Percentiles rank a stretch among this genome's conserved stretches.
phyloP scores from a whole-genome alignment of 2,113 vertebrate species.

The Prinia subflava region DNA sequence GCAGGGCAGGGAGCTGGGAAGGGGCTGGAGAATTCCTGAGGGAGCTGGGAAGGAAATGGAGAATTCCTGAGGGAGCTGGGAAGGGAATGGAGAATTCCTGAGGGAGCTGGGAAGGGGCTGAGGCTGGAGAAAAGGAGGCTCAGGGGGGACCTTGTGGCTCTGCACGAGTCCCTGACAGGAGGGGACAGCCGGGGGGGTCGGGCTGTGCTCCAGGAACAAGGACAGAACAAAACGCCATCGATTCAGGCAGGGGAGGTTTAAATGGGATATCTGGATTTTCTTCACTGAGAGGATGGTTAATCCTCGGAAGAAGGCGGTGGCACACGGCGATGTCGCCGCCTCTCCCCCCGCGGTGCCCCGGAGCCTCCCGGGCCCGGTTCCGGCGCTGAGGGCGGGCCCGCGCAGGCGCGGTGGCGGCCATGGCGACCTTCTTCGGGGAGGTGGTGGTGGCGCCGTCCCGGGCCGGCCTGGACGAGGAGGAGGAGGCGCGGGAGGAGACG shows the following conservation, averaged over 20 bases:
- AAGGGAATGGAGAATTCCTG: too few species aligned
- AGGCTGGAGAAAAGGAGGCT: too few species aligned
- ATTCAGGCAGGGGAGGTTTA: neutral
- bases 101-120: too few species aligned
- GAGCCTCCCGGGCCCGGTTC: neutral
- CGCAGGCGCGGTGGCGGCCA: constrained; percentile 13
- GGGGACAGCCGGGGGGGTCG: neutral
- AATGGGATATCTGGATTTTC: accelerated
- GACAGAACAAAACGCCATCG: neutral
- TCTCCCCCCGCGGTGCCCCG: neutral
- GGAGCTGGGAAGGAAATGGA: neutral
- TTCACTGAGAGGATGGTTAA: neutral
- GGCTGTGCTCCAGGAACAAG: neutral
- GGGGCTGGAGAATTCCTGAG: neutral
- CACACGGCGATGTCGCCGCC: neutral
- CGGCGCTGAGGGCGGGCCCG: neutral
- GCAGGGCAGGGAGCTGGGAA: too few species aligned
- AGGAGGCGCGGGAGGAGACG: constrained; percentile 44
- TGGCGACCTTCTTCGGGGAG: constrained; percentile 81
- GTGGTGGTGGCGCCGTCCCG: constrained; percentile 69
- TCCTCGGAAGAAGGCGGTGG: too few species aligned
- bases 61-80: neutral
- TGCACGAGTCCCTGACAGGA: neutral
- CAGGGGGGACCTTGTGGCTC: neutral
- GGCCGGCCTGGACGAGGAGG: constrained; percentile 74